These are phyloP conservation scores for Morone chrysops DNA, from an alignment of 2,113 vertebrate species.

Conservation along the genomic window DNA sequence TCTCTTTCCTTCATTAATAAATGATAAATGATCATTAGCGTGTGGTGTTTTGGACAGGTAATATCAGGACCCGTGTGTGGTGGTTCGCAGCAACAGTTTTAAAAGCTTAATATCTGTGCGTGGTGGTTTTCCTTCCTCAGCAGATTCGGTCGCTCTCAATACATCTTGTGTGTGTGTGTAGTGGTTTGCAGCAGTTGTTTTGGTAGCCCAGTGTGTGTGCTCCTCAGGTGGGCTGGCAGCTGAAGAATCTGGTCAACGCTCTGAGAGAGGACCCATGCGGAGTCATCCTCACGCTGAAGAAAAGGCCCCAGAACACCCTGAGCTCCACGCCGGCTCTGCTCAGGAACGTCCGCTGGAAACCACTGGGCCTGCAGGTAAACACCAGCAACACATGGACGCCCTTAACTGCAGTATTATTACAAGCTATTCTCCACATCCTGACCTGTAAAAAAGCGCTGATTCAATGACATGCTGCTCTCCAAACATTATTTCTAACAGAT, in stretches of 20 bases:
- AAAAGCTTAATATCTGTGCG: neutral
- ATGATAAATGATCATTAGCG: neutral
- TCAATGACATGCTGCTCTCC: constrained; percentile 14
- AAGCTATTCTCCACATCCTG: neutral
- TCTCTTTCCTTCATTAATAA: neutral
- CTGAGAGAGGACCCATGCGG: constrained; percentile 91
- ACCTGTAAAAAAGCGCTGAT: neutral
- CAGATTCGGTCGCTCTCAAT: neutral
- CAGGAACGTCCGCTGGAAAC: constrained; percentile 93
- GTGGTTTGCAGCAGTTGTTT: constrained; percentile 24
- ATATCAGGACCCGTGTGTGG: neutral
- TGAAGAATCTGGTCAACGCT: constrained; percentile 93
- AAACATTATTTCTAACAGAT: neutral
- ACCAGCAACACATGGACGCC: neutral
- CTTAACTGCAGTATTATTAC: neutral
- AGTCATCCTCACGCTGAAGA: constrained; percentile 92
- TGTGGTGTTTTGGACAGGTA: neutral
- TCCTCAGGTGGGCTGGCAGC: constrained; percentile 91
- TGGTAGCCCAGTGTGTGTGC: constrained; percentile 65
- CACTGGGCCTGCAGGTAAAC: constrained; percentile 90
- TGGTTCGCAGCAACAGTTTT: neutral
- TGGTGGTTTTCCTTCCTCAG: constrained; percentile 9
- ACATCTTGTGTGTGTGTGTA: neutral
- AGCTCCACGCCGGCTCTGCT: constrained; percentile 91
- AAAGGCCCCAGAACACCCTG: constrained; percentile 90